Conservation (phyloP, 2,797 vertebrate species). For the Carduelis carduelis region DNA sequence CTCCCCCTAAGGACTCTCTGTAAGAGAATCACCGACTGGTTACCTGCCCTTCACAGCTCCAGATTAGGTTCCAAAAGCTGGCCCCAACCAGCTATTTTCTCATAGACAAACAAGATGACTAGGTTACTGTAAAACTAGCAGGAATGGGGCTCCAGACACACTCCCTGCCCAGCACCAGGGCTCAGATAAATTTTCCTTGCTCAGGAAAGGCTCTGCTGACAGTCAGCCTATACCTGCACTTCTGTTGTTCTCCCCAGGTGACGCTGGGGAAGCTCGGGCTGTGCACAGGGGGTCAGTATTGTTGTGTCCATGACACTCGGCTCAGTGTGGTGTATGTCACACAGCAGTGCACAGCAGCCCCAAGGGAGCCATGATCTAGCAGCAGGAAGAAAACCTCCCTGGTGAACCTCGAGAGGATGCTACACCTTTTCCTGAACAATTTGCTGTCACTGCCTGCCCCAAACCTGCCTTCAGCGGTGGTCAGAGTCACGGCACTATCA, state of each 20-base stretch:
- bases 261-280: background rate
- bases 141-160: background rate
- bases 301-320: background rate
- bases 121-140: background rate
- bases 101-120: background rate
- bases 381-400: background rate
- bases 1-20: background rate
- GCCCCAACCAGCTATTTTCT: background rate
- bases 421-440: background rate
- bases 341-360: background rate
- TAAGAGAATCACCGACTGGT: background rate
- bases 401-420: background rate
- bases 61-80: background rate
- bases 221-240: background rate
- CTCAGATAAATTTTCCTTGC: accelerated
- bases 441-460: background rate
- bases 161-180: background rate
- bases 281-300: background rate
- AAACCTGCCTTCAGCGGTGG: background rate
- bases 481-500: accelerated
- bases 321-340: background rate
- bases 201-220: background rate
- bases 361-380: background rate
- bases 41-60: background rate
- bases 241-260: background rate